A percentile compares a stretch with the other conserved stretches of the same genome.
phyloP scores from a whole-genome alignment of 2,888 invertebrate genomes.

The Brachylomia viminalis region DNA sequence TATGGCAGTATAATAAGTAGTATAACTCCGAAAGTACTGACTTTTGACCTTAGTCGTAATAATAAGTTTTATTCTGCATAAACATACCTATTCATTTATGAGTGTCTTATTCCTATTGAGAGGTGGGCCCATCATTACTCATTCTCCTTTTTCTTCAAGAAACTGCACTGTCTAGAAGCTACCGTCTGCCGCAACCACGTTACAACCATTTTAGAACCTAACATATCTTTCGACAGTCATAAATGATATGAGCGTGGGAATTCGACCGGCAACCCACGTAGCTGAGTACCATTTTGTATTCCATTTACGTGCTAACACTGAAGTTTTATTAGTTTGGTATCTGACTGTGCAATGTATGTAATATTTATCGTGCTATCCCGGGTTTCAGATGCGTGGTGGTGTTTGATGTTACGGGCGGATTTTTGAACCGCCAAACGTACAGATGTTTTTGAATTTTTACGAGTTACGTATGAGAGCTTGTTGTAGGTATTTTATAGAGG shows the following conservation, averaged over 20 bases:
- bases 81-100: too few species aligned
- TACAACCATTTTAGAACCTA: conserved; percentile 42
- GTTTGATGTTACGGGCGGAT: conserved; percentile 28
- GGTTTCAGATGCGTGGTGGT: conserved; percentile 46
- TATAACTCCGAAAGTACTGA: too few species aligned
- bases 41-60: too few species aligned
- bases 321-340: conserved; percentile 70
- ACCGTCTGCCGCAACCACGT: conserved; percentile 15
- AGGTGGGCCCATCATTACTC: too few species aligned
- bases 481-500: conserved; percentile 1
- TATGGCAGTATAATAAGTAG: too few species aligned
- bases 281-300: conserved; percentile 53
- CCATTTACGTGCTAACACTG: conserved; percentile 60
- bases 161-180: conserved; percentile 11
- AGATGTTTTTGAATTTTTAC: conserved; percentile 45
- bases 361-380: conserved; percentile 59
- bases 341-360: conserved; percentile 58
- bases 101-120: too few species aligned
- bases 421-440: conserved; percentile 47
- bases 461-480: conserved; percentile 3
- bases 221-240: conserved; percentile 40
- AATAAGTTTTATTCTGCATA: too few species aligned
- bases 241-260: conserved; percentile 51
- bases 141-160: neutral
- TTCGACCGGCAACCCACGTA: conserved; percentile 38